phyloP scores from a whole-genome alignment of 2,797 vertebrate species.

The Yasuhikotakia modesta region DNA sequence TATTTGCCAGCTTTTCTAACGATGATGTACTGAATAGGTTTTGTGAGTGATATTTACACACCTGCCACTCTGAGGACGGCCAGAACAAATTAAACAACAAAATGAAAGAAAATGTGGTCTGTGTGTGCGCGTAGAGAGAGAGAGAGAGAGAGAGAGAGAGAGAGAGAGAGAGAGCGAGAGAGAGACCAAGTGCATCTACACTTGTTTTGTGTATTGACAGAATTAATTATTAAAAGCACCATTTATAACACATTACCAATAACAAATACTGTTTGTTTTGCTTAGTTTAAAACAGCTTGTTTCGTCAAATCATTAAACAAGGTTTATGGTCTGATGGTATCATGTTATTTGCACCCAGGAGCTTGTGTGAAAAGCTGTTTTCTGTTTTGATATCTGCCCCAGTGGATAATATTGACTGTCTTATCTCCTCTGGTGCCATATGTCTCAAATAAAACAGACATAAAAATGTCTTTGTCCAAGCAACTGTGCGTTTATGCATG shows the following conservation, averaged over 20 bases:
- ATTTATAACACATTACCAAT: conserved; percentile 22
- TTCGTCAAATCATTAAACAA: conserved; percentile 23
- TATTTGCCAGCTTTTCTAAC: conserved; percentile 55
- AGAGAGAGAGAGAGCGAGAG: not conserved
- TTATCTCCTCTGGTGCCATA: conserved; percentile 68
- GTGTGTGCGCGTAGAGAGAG: too few species aligned
- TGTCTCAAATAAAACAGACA: conserved; percentile 59
- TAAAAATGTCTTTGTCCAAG: conserved; percentile 67
- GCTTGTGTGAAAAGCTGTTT: conserved; percentile 37
- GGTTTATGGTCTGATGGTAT: conserved; percentile 34
- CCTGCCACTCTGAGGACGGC: conserved; percentile 72
- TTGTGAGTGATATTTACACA: conserved; percentile 75
- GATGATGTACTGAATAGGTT: conserved; percentile 58
- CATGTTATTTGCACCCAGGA: conserved; percentile 48
- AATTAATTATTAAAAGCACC: conserved; percentile 19
- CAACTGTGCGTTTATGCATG: conserved; percentile 63
- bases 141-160: too few species aligned
- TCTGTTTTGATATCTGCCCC: conserved; percentile 37
- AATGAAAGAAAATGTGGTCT: conserved; percentile 26
- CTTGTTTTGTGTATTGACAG: conserved; percentile 25
- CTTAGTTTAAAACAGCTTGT: conserved; percentile 44
- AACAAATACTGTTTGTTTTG: conserved; percentile 20
- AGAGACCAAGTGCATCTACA: not conserved
- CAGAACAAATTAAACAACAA: conserved; percentile 66
- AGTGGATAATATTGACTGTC: conserved; percentile 9